A percentile compares a stretch with the other conserved stretches of the same genome.
phyloP scores from a whole-genome alignment of 2,888 invertebrate species.

The Linnaemya vulpina region DNA sequence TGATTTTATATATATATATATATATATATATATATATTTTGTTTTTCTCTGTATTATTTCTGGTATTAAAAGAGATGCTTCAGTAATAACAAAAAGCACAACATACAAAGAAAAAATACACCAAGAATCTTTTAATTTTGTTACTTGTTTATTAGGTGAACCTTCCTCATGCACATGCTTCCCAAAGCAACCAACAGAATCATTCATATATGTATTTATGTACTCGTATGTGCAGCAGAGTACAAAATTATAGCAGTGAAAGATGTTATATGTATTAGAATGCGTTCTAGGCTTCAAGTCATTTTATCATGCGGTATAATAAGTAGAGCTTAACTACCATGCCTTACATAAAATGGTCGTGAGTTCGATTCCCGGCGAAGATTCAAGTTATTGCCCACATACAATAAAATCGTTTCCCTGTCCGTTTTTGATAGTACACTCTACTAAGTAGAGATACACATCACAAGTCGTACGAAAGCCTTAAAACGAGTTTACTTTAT shows the following conservation, averaged over 20 bases:
- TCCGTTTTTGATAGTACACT: no score
- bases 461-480: no score
- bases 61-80: constrained; percentile 76
- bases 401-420: no score
- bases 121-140: constrained; percentile 79
- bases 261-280: no score
- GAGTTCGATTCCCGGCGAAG: no score
- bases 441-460: no score
- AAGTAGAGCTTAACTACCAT: no score
- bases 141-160: constrained; percentile 70
- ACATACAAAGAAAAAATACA: constrained; percentile 43
- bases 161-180: constrained; percentile 47
- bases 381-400: no score
- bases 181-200: constrained; percentile 51
- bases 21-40: constrained; percentile 33
- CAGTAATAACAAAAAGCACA: constrained; percentile 69
- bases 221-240: not conserved
- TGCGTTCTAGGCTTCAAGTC: no score
- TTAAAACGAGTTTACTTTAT: no score
- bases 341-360: no score
- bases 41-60: constrained; percentile 29
- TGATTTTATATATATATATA: constrained; percentile 73
- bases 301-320: no score
- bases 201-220: constrained; percentile 7
- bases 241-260: constrained; percentile 10